phyloP scores from a whole-genome alignment of 2,888 invertebrate species.

The Alloplasta piceator region DNA sequence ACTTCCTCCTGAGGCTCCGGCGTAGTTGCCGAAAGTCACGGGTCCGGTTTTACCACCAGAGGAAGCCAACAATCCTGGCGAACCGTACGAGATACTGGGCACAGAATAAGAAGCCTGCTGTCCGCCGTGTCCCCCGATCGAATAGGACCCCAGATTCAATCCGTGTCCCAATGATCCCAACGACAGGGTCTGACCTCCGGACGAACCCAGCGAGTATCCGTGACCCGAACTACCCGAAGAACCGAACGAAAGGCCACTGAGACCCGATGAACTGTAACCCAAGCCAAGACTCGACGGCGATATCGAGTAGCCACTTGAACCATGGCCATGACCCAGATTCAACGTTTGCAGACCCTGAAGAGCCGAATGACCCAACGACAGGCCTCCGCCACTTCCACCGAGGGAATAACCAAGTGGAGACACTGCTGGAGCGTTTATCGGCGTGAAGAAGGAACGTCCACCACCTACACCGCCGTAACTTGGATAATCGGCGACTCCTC shows the following conservation, averaged over 20 bases:
- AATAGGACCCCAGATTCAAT: constrained; percentile 49
- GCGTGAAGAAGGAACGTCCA: constrained; percentile 64
- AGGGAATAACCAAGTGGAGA: constrained; percentile 65
- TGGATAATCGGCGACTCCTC: constrained; percentile 76
- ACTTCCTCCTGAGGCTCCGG: constrained; percentile 54
- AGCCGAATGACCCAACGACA: constrained; percentile 58
- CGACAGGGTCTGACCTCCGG: constrained; percentile 16
- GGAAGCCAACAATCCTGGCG: constrained; percentile 67
- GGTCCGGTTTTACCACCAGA: constrained; percentile 77
- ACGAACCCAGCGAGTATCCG: constrained; percentile 5
- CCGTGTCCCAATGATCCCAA: constrained; percentile 7
- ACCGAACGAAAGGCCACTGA: constrained; percentile 9
- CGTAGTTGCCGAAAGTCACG: constrained; percentile 76
- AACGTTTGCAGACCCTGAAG: constrained; percentile 66
- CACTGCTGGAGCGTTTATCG: constrained; percentile 54
- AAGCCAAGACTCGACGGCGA: constrained; percentile 52
- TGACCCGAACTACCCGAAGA: constrained; percentile 8
- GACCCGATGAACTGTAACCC: constrained; percentile 40
- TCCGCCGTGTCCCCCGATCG: constrained; percentile 61
- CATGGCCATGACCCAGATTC: constrained; percentile 58
- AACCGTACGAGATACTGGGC: constrained; percentile 62
- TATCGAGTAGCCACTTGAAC: constrained; percentile 55
- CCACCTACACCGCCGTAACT: constrained; percentile 70
- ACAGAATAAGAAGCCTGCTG: constrained; percentile 67
- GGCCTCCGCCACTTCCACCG: constrained; percentile 62